These are phyloP conservation scores for Atlantisia rogersi DNA, from an alignment of 2,113 vertebrate species.

Conservation along the genomic window DNA sequence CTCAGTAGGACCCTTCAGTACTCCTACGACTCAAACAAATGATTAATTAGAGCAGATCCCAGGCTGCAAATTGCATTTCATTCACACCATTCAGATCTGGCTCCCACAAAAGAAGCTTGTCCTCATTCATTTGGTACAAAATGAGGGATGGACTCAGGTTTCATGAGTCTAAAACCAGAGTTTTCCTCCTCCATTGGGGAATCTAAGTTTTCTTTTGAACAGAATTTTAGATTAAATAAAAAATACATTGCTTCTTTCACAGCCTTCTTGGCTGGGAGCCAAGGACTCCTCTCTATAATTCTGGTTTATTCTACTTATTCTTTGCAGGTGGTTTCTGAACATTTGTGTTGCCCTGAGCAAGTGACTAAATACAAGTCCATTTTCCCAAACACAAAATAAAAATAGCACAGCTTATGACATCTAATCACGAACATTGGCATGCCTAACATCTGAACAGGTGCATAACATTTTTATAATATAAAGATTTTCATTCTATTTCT, in stretches of 20 bases:
- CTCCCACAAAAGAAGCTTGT: conserved; percentile 33
- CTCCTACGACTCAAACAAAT: conserved; percentile 31
- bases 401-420: background rate
- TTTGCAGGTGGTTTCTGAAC: conserved; percentile 54
- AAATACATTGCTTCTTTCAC: conserved; percentile 52
- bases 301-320: conserved; percentile 28
- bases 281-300: conserved; percentile 5
- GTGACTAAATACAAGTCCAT: background rate
- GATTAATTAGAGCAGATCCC: conserved; percentile 59
- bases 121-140: conserved; percentile 48
- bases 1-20: background rate
- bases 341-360: background rate
- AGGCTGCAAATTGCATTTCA: conserved; percentile 40
- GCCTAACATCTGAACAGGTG: background rate
- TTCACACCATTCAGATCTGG: conserved; percentile 27
- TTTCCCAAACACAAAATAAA: background rate
- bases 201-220: conserved; percentile 54
- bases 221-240: conserved; percentile 61
- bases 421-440: background rate
- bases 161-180: conserved; percentile 19
- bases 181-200: conserved; percentile 42
- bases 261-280: conserved; percentile 11
- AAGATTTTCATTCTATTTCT: background rate
- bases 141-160: conserved; percentile 45
- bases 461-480: background rate